Conservation (phyloP, 2,113 vertebrate species). For the Oryzias javanicus region DNA sequence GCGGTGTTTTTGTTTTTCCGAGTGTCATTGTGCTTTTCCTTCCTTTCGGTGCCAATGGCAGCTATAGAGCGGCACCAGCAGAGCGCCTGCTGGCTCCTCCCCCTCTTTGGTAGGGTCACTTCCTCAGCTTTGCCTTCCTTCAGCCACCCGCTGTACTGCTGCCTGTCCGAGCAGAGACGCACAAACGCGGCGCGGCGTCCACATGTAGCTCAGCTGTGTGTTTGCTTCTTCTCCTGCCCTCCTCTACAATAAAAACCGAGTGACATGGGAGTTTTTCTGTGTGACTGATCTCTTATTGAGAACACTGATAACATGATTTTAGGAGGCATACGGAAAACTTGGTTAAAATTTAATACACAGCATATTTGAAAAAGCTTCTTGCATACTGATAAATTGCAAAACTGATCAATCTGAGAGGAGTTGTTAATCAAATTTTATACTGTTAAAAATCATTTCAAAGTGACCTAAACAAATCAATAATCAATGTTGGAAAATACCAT, state of each 20-base stretch:
- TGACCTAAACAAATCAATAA: too few relatives aligned
- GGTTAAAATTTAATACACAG: too few relatives aligned
- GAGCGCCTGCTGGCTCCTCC: constrained; percentile 9
- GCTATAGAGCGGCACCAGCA: constrained; percentile 47
- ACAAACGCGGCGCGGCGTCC: constrained; percentile 33
- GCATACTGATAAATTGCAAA: too few relatives aligned
- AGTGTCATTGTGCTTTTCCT: background rate
- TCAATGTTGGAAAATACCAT: too few relatives aligned
- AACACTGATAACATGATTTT: too few relatives aligned
- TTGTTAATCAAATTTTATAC: too few relatives aligned
- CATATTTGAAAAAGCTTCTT: too few relatives aligned
- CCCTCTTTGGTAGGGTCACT: background rate
- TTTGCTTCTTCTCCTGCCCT: constrained; percentile 32
- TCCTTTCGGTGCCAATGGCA: constrained; percentile 44
- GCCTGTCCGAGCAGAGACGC: constrained; percentile 15
- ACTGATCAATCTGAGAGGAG: too few relatives aligned
- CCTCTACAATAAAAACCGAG: constrained; percentile 57
- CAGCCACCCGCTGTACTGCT: constrained; percentile 20
- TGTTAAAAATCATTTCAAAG: too few relatives aligned
- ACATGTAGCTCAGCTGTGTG: constrained; percentile 54
- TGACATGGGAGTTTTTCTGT: constrained; percentile 20
- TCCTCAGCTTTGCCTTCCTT: constrained; percentile 14
- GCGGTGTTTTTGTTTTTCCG: background rate
- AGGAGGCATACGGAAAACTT: too few relatives aligned
- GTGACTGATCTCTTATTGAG: too few relatives aligned